A percentile compares a stretch with the other conserved stretches of the same genome.
These are phyloP conservation scores for Stenodema calcarata DNA, from an alignment of 2,888 invertebrate species.

Conservation along the genomic window DNA sequence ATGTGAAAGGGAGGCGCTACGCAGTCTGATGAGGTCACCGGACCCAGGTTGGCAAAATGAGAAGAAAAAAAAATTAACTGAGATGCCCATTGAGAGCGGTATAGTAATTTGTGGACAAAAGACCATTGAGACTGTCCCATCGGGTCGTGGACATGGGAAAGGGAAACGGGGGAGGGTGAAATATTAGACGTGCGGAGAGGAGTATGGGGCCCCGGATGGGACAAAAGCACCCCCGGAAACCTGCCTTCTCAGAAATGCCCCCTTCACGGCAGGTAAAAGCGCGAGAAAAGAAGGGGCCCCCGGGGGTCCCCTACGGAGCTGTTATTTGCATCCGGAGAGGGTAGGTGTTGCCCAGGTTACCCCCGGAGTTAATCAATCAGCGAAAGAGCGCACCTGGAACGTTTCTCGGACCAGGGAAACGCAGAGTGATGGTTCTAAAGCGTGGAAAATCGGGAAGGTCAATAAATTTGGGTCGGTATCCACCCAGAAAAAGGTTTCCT, in stretches of 20 bases:
- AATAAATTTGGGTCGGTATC: constrained; percentile 32
- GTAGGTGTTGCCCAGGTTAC: constrained; percentile 33
- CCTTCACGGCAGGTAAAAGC: constrained; percentile 15
- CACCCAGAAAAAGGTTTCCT: not conserved
- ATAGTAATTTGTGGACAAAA: constrained; percentile 49
- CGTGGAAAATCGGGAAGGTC: constrained; percentile 36
- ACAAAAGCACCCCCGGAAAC: constrained; percentile 42
- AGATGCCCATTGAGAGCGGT: constrained; percentile 40
- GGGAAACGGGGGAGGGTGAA: constrained; percentile 32
- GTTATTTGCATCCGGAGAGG: constrained; percentile 44
- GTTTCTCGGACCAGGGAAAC: not conserved
- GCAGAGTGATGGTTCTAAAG: constrained; percentile 9
- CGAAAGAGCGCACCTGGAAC: constrained; percentile 7
- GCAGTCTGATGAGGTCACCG: constrained; percentile 37
- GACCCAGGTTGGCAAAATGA: constrained; percentile 10
- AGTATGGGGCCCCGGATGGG: not conserved
- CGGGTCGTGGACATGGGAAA: not conserved
- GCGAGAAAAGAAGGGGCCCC: constrained; percentile 9
- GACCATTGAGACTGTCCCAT: constrained; percentile 43
- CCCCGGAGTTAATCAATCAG: constrained; percentile 47
- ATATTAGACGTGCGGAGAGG: constrained; percentile 39
- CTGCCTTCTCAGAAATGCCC: constrained; percentile 37
- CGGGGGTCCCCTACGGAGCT: constrained; percentile 35
- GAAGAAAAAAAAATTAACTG: constrained; percentile 9
- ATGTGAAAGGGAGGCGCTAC: constrained; percentile 34